These are phyloP conservation scores for Pagrus major DNA, from an alignment of 2,113 vertebrate genomes.

Conservation along the genomic window DNA sequence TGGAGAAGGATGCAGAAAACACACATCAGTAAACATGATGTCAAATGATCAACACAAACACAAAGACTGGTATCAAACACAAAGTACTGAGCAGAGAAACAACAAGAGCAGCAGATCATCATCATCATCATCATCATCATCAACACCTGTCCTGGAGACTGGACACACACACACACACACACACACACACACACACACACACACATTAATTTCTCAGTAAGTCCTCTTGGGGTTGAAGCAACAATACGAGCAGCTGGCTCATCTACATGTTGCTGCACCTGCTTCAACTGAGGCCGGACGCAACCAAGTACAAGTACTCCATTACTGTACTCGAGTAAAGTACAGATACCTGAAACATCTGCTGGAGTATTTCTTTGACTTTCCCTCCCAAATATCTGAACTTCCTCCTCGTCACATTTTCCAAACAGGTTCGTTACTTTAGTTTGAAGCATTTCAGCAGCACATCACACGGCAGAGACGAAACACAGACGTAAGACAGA, in stretches of 20 bases:
- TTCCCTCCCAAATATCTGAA: no score
- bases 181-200: conserved; percentile 28
- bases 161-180: conserved; percentile 29
- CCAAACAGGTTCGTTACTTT: no score
- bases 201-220: conserved; percentile 55
- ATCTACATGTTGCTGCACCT: conserved; percentile 53
- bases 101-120: conserved; percentile 23
- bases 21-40: conserved; percentile 8
- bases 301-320: no score
- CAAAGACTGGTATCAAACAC: conserved; percentile 10
- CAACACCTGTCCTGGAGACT: conserved; percentile 54
- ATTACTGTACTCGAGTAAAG: no score
- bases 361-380: no score
- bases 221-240: conserved; percentile 59
- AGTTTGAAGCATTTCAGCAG: no score
- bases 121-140: no score
- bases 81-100: background rate
- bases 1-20: conserved; percentile 35
- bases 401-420: no score
- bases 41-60: background rate
- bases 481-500: no score
- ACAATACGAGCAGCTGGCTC: conserved; percentile 61
- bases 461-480: no score
- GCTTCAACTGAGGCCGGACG: no score
- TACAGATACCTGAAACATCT: no score